Conservation (phyloP, 2,888 invertebrate species). For the Agrilus biguttatus region DNA sequence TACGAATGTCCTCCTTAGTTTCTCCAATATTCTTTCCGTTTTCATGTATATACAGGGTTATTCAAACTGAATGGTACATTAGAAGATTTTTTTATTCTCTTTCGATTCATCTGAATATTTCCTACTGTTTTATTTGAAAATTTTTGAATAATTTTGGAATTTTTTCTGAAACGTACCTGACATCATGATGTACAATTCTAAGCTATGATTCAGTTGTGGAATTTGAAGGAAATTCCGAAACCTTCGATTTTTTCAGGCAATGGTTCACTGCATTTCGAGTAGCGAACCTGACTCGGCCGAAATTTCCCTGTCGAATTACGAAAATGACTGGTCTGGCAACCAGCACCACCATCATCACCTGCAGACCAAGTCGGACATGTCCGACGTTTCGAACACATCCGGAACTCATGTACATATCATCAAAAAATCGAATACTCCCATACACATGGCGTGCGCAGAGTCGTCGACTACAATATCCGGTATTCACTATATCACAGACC, state of each 20-base stretch:
- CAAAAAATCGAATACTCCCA: slow-evolving; percentile 22
- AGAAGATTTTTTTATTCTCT: no score
- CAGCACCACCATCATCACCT: slow-evolving; percentile 9
- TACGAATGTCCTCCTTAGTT: no score
- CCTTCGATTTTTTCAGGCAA: slow-evolving; percentile 37
- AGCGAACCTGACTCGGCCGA: slow-evolving; percentile 64
- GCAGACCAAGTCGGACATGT: slow-evolving; percentile 20
- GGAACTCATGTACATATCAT: slow-evolving; percentile 16
- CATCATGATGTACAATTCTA: no score
- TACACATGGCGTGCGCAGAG: slow-evolving; percentile 26
- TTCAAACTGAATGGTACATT: no score
- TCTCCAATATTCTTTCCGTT: no score
- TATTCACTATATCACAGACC: slow-evolving; percentile 24
- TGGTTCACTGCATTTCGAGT: slow-evolving; percentile 81
- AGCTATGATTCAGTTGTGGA: no score
- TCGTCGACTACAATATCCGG: slow-evolving; percentile 25
- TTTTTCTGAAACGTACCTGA: no score
- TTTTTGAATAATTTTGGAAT: no score
- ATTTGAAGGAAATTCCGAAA: neutral
- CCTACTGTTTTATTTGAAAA: no score
- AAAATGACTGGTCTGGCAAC: slow-evolving; percentile 23
- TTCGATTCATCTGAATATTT: no score
- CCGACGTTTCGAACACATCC: slow-evolving; percentile 18
- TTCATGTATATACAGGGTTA: no score
- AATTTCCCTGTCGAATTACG: slow-evolving; percentile 18